Base-by-base conservation (phyloP, 2,888 invertebrate species). In the Pimpla rufipes region DNA sequence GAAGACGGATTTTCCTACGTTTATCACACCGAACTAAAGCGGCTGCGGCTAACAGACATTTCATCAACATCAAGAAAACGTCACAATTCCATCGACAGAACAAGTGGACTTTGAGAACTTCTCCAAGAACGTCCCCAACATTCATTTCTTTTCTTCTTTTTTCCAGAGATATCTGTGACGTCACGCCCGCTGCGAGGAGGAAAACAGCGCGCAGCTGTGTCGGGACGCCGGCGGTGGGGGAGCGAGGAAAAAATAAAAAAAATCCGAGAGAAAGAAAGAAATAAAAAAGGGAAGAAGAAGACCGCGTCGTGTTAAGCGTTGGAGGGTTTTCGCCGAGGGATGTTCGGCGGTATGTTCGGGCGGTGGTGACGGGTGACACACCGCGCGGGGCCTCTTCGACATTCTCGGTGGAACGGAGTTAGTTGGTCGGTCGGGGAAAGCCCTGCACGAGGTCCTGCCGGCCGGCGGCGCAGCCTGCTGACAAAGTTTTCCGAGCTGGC, bases 361-460 rank as follows among this genome's bases (percentile, higher is more conserved):
- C 52, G 45, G 71, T 42, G 78, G 78, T 66, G 64, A 45, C 78
- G 64, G 64, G 71, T 64, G 78, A 79, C 78, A 79, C 71, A 66
- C 78, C 78, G 64, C 78, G 64, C 23, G 42, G 40, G 3, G 5
- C 40, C 13, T 66, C 71, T 50, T 78, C 71, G 42, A 37, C 78
- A 71, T 70, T 57, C 64, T 55, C 42, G 29, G 78, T 45, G 62
- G 29, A 37, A 68, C 62, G 29, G 59, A 68, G n/a, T n/a, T n/a
- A 29, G 68, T 62, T 50, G 40, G 52, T 40, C n/a, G 78, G 29
- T 71, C 45, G 64, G 64, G 47, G 66, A n/a, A 71, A 64, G 40
- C 64, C 45, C 55, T 70, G 42, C 37, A 47, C 29, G 74, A 64
- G 50, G 59, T 52, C 40, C 40, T 29, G 52, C 18, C 67, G 57